Evolutionary conservation across 2,888 invertebrate genomes (phyloP).

Genomic region (Crematogaster levior): DNA sequence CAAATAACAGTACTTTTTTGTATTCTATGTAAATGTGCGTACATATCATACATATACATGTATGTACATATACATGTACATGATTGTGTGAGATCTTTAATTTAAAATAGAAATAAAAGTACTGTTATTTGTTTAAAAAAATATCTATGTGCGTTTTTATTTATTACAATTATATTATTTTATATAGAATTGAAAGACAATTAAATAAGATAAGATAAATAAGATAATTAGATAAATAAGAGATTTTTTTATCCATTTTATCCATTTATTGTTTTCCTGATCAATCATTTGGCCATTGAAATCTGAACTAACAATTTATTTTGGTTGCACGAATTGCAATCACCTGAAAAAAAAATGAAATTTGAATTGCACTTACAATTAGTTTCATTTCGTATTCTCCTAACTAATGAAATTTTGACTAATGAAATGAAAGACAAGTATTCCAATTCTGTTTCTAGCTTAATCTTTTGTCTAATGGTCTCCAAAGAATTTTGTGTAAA

Average conservation of each 20-base stretch:
- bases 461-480: neutral
- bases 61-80: neutral
- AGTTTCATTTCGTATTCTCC: neutral
- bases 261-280: neutral
- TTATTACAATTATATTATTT: slow-evolving; percentile 1
- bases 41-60: neutral
- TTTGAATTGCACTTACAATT: neutral
- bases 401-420: too few species aligned
- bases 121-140: neutral
- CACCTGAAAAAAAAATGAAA: neutral
- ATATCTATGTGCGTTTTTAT: neutral
- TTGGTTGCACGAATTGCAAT: neutral
- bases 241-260: too few species aligned
- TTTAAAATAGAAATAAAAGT: neutral
- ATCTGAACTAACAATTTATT: neutral
- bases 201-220: too few species aligned
- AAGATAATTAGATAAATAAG: neutral
- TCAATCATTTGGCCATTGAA: neutral
- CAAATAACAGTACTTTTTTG: slow-evolving; percentile 4
- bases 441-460: neutral
- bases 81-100: neutral
- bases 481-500: neutral
- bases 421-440: neutral
- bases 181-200: too few species aligned
- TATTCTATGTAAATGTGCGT: neutral